Percentiles rank a stretch among this genome's conserved stretches.
Evolutionary conservation across 2,888 invertebrate genomes (phyloP).

Genomic region (Lasioglossum villosulum): DNA sequence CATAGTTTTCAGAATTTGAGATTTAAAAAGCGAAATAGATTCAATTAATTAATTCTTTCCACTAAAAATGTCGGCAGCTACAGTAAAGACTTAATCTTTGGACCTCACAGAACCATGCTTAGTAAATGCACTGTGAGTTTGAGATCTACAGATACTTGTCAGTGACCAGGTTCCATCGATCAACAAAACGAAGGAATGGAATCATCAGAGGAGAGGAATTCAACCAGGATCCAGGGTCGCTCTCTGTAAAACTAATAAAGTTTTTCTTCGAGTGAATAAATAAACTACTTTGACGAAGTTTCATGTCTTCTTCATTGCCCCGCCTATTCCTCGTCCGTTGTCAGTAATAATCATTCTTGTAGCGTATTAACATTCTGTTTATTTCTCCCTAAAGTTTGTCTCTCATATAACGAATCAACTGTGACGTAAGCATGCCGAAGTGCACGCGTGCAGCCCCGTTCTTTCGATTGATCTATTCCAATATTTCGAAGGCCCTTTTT

Average conservation of each 20-base stretch:
- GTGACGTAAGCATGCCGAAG: constrained; percentile 28
- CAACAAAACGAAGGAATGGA: neutral
- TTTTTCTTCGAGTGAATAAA: constrained; percentile 38
- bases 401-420: constrained; percentile 32
- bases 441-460: constrained; percentile 20
- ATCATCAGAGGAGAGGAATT: neutral
- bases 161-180: neutral
- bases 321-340: neutral
- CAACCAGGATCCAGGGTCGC: neutral
- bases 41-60: neutral
- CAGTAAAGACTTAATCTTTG: neutral
- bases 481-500: neutral
- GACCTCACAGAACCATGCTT: neutral
- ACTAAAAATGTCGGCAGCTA: neutral
- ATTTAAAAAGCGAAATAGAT: too few species aligned
- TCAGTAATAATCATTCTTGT: neutral
- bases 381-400: constrained; percentile 32
- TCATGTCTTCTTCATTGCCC: constrained; percentile 24
- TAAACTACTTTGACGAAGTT: constrained; percentile 32
- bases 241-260: constrained; percentile 17
- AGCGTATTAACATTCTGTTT: constrained; percentile 30
- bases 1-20: too few species aligned
- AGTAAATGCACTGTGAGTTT: neutral
- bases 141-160: constrained; percentile 9
- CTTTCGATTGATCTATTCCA: too few species aligned